Conservation (phyloP, 2,113 vertebrate genomes). For the Phylloscopus trochiloides region DNA sequence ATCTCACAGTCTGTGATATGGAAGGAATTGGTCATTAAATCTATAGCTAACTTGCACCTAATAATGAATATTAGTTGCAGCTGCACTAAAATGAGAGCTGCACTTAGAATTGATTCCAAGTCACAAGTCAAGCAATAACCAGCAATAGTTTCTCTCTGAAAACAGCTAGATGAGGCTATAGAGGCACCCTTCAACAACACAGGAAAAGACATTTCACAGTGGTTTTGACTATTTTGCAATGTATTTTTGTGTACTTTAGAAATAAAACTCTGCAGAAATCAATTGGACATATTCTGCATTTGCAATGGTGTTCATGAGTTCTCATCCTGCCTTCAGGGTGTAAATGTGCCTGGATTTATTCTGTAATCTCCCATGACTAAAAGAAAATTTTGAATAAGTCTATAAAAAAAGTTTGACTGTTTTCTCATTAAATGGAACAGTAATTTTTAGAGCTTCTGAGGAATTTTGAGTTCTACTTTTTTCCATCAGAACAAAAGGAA, state of each 20-base stretch:
- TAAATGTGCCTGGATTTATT: neutral
- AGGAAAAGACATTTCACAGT: neutral
- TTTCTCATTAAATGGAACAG: neutral
- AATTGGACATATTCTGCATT: neutral
- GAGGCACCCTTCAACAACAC: neutral
- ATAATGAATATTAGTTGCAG: neutral
- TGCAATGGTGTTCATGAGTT: neutral
- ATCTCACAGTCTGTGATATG: neutral
- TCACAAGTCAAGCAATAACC: neutral
- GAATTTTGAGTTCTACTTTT: neutral
- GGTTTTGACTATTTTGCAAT: neutral
- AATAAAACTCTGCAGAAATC: neutral
- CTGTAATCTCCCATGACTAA: neutral
- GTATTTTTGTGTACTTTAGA: neutral
- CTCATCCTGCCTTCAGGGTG: neutral
- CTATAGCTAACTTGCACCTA: neutral
- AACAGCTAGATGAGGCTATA: neutral
- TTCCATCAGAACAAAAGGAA: neutral
- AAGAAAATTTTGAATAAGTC: neutral
- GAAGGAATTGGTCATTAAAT: neutral
- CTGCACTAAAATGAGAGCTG: neutral
- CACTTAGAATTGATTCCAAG: neutral
- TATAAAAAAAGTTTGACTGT: neutral
- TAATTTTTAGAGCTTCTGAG: neutral
- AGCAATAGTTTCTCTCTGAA: neutral